Percentiles rank a stretch among this genome's conserved stretches.
These are phyloP conservation scores for Borostomias antarcticus DNA, from an alignment of 2,797 vertebrate genomes.

Conservation along the genomic window DNA sequence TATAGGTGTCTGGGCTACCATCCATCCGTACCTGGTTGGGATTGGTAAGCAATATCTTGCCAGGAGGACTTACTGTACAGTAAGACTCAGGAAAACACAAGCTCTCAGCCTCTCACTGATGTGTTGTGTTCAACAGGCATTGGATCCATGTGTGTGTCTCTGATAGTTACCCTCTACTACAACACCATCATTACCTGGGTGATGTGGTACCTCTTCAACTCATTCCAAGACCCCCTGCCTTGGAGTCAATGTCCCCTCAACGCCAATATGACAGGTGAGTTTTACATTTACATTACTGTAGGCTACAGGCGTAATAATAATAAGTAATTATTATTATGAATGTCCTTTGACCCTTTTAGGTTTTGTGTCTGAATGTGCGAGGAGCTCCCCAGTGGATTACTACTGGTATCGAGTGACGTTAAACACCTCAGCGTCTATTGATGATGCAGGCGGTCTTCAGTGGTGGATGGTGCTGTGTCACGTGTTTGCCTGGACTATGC, in stretches of 20 bases:
- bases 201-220: slow-evolving; percentile 95
- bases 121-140: too few relatives aligned
- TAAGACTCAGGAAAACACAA: too few relatives aligned
- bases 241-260: slow-evolving; percentile 84
- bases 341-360: too few relatives aligned
- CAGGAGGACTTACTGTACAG: too few relatives aligned
- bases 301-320: too few relatives aligned
- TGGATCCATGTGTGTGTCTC: slow-evolving; percentile 86
- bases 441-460: slow-evolving; percentile 79
- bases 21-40: slow-evolving; percentile 85
- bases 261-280: slow-evolving; percentile 79
- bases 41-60: slow-evolving; percentile 76
- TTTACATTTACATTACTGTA: too few relatives aligned
- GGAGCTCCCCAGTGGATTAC: slow-evolving; percentile 88
- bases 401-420: slow-evolving; percentile 92
- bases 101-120: too few relatives aligned
- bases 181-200: slow-evolving; percentile 92
- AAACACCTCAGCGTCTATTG: slow-evolving; percentile 79
- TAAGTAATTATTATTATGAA: too few relatives aligned
- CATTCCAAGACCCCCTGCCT: slow-evolving; percentile 89
- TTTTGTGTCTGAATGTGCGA: slow-evolving; percentile 81
- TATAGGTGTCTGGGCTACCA: slow-evolving; percentile 82
- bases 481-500: slow-evolving; percentile 81
- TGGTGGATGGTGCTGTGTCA: slow-evolving; percentile 86
- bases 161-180: slow-evolving; percentile 87